Conservation (phyloP, 2,113 vertebrate species). For the Heterotis niloticus region DNA sequence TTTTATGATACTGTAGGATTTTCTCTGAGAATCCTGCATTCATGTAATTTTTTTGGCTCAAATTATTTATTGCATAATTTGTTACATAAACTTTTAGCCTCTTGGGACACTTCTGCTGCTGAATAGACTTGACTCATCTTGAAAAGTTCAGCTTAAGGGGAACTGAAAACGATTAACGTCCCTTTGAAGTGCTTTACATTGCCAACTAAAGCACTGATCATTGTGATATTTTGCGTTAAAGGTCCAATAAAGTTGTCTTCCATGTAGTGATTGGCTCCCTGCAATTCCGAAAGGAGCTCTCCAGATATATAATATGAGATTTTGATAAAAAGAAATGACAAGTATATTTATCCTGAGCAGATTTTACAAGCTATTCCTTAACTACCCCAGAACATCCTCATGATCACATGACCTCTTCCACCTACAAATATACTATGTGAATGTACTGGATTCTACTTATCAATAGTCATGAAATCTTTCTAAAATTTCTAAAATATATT, state of each 20-base stretch:
- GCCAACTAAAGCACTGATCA: no score
- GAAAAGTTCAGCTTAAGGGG: background rate
- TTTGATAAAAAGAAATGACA: background rate
- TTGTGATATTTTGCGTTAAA: background rate
- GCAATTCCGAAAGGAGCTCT: background rate
- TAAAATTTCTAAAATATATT: no score
- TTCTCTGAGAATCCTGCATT: no score
- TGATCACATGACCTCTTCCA: no score
- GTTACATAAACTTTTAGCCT: background rate
- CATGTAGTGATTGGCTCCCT: background rate
- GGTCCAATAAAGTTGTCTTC: background rate
- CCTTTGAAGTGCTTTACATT: background rate
- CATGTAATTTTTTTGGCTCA: no score
- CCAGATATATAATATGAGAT: background rate
- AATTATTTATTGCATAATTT: background rate
- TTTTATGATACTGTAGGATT: no score
- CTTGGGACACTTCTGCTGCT: background rate
- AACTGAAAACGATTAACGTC: background rate
- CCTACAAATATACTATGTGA: no score
- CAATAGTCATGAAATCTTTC: no score
- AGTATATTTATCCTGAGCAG: conserved; percentile 14
- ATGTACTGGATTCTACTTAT: no score
- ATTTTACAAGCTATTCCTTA: background rate
- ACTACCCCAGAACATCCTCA: no score
- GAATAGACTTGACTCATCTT: background rate